Conservation (phyloP, 2,888 invertebrate genomes). For the Phengaris alcon region DNA sequence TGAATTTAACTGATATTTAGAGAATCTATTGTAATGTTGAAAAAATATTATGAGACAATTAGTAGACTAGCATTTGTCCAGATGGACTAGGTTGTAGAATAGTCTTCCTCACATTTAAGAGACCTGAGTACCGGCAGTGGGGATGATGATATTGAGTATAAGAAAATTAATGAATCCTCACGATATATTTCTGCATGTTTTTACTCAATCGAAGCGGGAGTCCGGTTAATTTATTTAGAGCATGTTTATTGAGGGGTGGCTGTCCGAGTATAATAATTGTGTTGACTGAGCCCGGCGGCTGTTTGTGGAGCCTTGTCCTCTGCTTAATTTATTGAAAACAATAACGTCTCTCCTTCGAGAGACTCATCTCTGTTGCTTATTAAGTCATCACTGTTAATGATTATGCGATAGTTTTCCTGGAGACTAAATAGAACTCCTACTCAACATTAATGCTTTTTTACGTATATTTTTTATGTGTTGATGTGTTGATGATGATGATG, state of each 20-base stretch:
- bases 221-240: conserved; percentile 76
- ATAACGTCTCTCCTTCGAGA: conserved; percentile 48
- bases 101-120: no score
- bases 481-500: no score
- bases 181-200: neutral
- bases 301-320: conserved; percentile 68
- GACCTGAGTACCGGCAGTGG: neutral
- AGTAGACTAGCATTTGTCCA: no score
- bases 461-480: no score
- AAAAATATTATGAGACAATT: no score
- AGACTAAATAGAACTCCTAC: neutral
- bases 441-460: no score
- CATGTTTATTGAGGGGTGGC: conserved; percentile 72
- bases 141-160: neutral
- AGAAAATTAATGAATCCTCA: neutral
- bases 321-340: conserved; percentile 78
- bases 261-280: conserved; percentile 79
- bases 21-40: no score
- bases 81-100: no score
- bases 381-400: neutral
- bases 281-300: conserved; percentile 72
- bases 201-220: conserved; percentile 38
- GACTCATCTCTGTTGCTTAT: conserved; percentile 38
- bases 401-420: neutral
- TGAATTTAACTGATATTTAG: no score